Evolutionary conservation across 2,888 invertebrate species (phyloP).

Genomic region (Latrodectus hesperus): DNA sequence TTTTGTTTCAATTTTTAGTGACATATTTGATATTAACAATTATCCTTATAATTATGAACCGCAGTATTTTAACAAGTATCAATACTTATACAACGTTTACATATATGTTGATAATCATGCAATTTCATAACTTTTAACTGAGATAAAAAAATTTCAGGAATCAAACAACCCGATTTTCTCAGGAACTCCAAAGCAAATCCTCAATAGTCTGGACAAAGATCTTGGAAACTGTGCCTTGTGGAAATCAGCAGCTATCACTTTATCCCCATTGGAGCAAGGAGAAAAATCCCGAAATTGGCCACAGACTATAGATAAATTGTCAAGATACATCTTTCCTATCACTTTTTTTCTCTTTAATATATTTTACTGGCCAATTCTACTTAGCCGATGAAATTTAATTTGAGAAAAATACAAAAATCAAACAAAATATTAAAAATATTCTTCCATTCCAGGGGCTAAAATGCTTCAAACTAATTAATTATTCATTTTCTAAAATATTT

Average conservation of each 20-base stretch:
- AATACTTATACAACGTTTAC: no score
- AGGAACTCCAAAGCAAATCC: background rate
- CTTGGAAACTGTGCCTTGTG: conserved; percentile 1
- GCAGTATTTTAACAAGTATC: no score
- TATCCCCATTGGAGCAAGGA: background rate
- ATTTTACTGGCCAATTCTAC: conserved; percentile 44
- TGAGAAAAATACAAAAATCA: no score
- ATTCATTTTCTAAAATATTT: no score
- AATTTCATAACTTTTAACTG: no score
- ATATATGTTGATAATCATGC: no score
- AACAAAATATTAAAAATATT: no score
- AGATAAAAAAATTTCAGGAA: conserved; percentile 6
- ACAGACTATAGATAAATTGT: conserved; percentile 36
- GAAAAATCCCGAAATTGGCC: conserved; percentile 9
- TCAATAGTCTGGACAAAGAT: background rate
- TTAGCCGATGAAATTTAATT: conserved; percentile 16
- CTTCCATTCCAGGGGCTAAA: no score
- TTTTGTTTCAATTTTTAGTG: no score
- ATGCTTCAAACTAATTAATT: no score
- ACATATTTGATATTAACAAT: no score
- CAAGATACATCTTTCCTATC: conserved; percentile 34
- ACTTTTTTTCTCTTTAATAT: conserved; percentile 44
- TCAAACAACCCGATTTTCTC: background rate
- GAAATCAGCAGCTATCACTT: conserved; percentile 15
- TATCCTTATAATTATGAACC: no score